Base-by-base conservation (phyloP, 2,113 vertebrate species). In the Sceloporus undulatus region DNA sequence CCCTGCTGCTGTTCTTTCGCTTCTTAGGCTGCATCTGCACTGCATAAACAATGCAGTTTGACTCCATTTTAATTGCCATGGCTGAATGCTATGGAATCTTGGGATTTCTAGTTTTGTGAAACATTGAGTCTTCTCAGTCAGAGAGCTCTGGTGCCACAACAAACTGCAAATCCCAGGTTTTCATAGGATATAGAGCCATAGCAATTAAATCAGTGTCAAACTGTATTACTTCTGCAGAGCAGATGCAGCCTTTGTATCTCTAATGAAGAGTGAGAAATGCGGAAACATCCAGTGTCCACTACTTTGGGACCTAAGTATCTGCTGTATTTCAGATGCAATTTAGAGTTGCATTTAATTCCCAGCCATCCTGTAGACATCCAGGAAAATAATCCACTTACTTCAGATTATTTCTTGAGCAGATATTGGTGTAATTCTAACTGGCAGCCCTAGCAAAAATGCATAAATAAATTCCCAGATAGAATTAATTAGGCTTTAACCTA, bases 401-500 rank as follows among this genome's bases (percentile, higher is more conserved):
- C 3, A 62, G 9, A 34, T 81, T 40, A 80, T 34, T 74, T 82
- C 68, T 79, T 71, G 40, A 62, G 34, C 52, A 62, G 78, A 29
- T 74, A 59, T 81, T 81, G 18, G 34, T 59, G 52, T 62, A n/a
- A 62, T 65, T 40, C 80, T 65, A 34, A 10, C 54, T 87, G 70
- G 19, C 29, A 81, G 25, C 23, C 34, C 34, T 48, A 13, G 74
- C 29, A 34, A 52, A 48, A 78, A 23, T 76, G 25, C 56, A 23
- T 25, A 21, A 62, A 85, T 38, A 79, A 40, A 54, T 13, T 87
- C 68, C 23, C n/a, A 80, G 65, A n/a, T 19, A 73, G 29, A 56
- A 66, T 66, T 85, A 66, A 79, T 54, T n/a, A 48, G 10, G 16
- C 65, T 87, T 48, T 48, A 52, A 75, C 62, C 74, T 87, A 56